Evolutionary conservation across 1,140 invertebrate species (phyloP), one percentile per base, ranked within the genome.

Genomic region (Ips nitidus): DNA sequence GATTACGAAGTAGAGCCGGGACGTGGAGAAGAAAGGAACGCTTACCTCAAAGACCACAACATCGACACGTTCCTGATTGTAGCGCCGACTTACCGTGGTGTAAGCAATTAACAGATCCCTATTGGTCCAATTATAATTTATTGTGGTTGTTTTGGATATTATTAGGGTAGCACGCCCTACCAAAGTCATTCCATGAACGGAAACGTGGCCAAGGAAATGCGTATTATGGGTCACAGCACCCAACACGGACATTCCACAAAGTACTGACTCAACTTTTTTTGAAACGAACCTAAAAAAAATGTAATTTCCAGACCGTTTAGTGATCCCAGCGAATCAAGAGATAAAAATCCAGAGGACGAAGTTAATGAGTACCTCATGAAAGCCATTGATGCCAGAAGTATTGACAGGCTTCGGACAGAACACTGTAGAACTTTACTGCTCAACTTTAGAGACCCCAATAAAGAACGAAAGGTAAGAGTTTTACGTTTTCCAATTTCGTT

Each of bases 301-400:
- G 43, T 59, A 6, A 59, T 4, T 36, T 62, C 37, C 39, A 91
- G 91, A 76, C 81, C 91, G 1, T 88, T 90, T 71, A 85, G 86
- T 1, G 84, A 83, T 50, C 83, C 83, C 64, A 79, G 79, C 42
- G 82, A 84, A 38, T 39, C 58, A 6, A 84, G 88, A 45, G 82
- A 84, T 52, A 91, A 91, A 79, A 88, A 93, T 78, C 91, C 92
- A 0, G 91, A 95, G 72, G 94, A 95, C 70, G 94, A 97, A 82
- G 94, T 97, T 1, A 96, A 97, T 78, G 95, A 97, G 71, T 98
- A 98, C 81, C 83, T 98, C 43, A 93, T 94, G 84, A 87, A 91
- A 58, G 95, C 95, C 1, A 98, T 98, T 68, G 94, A 97, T 81
- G 94, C 94, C 0, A 85, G 94, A n/a, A 95, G 93, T 77, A 94